These are phyloP conservation scores for Uria lomvia DNA, from an alignment of 2,113 vertebrate genomes.

Conservation along the genomic window DNA sequence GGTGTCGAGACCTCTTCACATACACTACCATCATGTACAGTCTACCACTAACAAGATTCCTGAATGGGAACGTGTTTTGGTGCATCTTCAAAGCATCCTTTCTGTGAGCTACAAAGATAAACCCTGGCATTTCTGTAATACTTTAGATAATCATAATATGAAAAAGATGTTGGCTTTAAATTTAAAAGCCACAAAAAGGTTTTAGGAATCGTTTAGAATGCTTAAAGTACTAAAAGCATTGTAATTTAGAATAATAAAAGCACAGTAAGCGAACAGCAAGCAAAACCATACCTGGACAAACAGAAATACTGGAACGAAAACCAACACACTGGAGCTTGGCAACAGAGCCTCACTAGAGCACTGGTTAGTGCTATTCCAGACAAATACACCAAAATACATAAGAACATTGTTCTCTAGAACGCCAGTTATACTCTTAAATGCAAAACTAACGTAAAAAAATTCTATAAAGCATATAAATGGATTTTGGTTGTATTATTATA, in stretches of 20 bases:
- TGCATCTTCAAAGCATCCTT: neutral
- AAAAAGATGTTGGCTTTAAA: neutral
- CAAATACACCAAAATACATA: neutral
- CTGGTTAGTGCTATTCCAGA: neutral
- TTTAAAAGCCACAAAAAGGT: neutral
- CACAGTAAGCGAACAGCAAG: neutral
- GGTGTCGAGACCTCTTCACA: neutral
- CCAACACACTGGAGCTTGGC: neutral
- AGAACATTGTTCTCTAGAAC: neutral
- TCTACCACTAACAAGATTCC: neutral
- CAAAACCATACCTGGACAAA: neutral
- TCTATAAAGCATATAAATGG: neutral
- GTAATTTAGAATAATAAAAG: neutral
- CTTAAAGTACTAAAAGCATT: neutral
- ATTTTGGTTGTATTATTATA: neutral
- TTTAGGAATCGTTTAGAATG: neutral
- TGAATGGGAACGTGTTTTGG: neutral
- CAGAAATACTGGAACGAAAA: neutral
- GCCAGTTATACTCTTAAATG: neutral
- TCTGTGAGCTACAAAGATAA: neutral
- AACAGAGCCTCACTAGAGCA: neutral
- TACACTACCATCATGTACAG: neutral
- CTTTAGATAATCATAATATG: neutral
- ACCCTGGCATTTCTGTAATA: neutral
- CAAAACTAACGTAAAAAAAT: neutral